Conservation (phyloP, 1,140 invertebrate species). For the Condylostylus longicornis region DNA sequence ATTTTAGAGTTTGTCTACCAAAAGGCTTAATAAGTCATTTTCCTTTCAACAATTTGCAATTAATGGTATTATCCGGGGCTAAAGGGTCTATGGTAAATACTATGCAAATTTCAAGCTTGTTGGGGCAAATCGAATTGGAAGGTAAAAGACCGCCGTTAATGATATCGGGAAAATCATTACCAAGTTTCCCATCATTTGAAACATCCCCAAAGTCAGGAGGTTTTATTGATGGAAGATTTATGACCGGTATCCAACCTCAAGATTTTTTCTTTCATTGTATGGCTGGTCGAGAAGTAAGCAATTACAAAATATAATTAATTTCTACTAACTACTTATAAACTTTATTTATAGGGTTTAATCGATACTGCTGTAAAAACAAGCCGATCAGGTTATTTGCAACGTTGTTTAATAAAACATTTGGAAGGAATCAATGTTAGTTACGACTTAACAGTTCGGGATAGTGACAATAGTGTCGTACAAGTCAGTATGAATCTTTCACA, state of each 20-base stretch:
- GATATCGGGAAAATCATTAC: conserved; percentile 82
- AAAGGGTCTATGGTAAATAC: conserved; percentile 94
- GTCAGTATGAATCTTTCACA: conserved; percentile 21
- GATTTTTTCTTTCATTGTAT: conserved; percentile 99
- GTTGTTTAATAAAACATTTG: conserved; percentile 95
- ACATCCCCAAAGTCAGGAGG: conserved; percentile 84
- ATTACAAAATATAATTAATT: conserved; percentile 4
- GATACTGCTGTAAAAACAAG: conserved; percentile 86
- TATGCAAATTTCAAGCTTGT: conserved; percentile 91
- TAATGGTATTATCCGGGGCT: conserved; percentile 97
- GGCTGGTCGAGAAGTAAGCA: conserved; percentile 83
- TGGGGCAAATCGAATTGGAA: conserved; percentile 97
- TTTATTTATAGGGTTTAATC: conserved; percentile 44
- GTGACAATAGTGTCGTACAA: conserved; percentile 87
- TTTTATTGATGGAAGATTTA: conserved; percentile 88
- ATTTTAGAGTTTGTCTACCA: conserved; percentile 52
- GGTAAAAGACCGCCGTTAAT: conserved; percentile 90
- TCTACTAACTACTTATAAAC: not conserved
- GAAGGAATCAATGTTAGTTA: conserved; percentile 86
- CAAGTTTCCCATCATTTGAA: conserved; percentile 86
- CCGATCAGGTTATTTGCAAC: conserved; percentile 92
- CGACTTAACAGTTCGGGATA: conserved; percentile 89
- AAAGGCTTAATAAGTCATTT: conserved; percentile 71
- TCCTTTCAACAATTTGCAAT: conserved; percentile 87
- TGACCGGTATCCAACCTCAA: conserved; percentile 93